These are phyloP conservation scores for Drosophila carrolli DNA, from an alignment of 1,140 invertebrate species.

Conservation along the genomic window DNA sequence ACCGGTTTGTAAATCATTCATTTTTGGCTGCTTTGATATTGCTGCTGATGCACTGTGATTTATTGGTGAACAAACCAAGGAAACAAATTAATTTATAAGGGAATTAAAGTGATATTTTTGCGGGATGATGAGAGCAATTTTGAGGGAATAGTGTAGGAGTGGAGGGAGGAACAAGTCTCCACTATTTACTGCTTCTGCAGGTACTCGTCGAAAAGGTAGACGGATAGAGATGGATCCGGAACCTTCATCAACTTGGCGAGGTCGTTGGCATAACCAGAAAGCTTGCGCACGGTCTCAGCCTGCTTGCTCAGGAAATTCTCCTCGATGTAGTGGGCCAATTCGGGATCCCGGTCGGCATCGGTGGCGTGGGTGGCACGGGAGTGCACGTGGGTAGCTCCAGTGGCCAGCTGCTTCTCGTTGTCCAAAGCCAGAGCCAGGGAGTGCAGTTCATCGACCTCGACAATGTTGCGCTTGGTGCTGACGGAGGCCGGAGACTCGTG, in stretches of 20 bases:
- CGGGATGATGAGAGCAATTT: constrained; percentile 53
- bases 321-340: constrained; percentile 90
- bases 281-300: constrained; percentile 87
- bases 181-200: constrained; percentile 86
- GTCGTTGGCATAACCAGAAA: constrained; percentile 90
- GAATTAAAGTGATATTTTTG: constrained; percentile 19
- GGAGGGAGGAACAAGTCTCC: neutral
- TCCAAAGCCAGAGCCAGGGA: constrained; percentile 91
- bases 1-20: constrained; percentile 34
- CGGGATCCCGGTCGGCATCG: constrained; percentile 86
- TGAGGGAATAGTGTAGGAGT: constrained; percentile 1
- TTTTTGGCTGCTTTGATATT: constrained; percentile 41
- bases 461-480: constrained; percentile 54
- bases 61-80: constrained; percentile 58
- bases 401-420: constrained; percentile 89
- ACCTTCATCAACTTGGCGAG: constrained; percentile 88
- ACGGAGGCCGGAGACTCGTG: constrained; percentile 38
- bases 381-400: constrained; percentile 89
- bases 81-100: constrained; percentile 55
- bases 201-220: constrained; percentile 92
- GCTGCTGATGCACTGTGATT: constrained; percentile 65
- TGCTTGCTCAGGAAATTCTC: constrained; percentile 90
- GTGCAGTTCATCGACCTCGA: constrained; percentile 87
- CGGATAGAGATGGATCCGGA: constrained; percentile 87
- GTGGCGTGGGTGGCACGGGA: constrained; percentile 68